Evolutionary conservation across 2,888 invertebrate species (phyloP).

Genomic region (Syrista parreyssii): DNA sequence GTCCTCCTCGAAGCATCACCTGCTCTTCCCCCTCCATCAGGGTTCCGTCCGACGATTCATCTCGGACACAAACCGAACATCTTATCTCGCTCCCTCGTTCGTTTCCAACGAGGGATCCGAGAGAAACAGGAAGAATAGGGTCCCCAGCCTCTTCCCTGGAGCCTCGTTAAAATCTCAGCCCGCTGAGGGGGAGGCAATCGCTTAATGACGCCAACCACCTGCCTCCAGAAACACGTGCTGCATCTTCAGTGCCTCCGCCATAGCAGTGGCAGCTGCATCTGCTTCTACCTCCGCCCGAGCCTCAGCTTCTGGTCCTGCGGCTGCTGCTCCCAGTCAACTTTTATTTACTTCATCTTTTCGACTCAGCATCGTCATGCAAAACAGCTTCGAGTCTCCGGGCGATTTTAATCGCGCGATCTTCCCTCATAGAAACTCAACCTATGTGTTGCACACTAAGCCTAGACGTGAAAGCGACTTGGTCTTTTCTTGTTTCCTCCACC

Average conservation of each 20-base stretch:
- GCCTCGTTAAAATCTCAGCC: constrained; percentile 56
- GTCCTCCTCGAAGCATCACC: constrained; percentile 40
- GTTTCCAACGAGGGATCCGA: background rate
- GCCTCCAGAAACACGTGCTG: constrained; percentile 59
- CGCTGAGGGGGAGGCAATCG: constrained; percentile 55
- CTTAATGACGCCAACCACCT: constrained; percentile 62
- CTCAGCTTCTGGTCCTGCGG: constrained; percentile 28
- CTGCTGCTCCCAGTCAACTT: background rate
- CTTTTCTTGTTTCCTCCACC: too few species aligned
- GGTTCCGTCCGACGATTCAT: background rate
- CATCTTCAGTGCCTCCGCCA: constrained; percentile 7
- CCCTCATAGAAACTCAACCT: too few species aligned
- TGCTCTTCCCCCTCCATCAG: constrained; percentile 38
- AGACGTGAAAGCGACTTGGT: too few species aligned
- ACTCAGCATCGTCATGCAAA: too few species aligned
- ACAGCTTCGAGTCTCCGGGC: too few species aligned
- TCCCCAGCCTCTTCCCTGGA: constrained; percentile 19
- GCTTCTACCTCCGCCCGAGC: constrained; percentile 30
- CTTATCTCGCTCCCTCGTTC: constrained; percentile 12
- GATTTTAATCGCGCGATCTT: too few species aligned
- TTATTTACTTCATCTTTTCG: background rate
- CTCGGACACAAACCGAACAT: background rate
- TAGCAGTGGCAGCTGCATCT: constrained; percentile 14
- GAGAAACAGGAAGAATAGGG: background rate
- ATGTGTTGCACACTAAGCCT: too few species aligned